These are phyloP conservation scores for Eucidaris tribuloides DNA, from an alignment of 35 echinoderm and acorn worm species.

Conservation along the genomic window DNA sequence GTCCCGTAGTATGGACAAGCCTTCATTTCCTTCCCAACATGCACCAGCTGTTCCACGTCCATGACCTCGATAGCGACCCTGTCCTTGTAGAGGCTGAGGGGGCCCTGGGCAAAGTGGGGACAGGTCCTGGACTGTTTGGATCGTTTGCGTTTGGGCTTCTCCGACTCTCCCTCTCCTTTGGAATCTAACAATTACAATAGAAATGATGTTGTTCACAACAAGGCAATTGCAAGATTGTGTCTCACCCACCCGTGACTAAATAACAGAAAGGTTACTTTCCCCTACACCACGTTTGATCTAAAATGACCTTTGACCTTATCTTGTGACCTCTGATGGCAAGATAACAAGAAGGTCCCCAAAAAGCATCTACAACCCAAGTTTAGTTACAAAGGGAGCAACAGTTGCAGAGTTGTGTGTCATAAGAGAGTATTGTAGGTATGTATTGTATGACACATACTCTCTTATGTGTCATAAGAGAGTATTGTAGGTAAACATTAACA, in stretches of 20 bases:
- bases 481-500: no score
- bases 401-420: no score
- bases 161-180: conserved; percentile 48
- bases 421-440: not conserved
- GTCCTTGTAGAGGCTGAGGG: conserved; percentile 63
- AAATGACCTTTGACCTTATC: no score
- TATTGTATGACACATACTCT: not conserved
- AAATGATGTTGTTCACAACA: not conserved
- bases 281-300: no score
- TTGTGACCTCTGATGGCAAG: no score
- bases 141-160: conserved; percentile 31
- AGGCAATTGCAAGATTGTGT: no score
- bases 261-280: no score
- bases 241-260: no score
- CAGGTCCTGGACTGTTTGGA: conserved; percentile 52
- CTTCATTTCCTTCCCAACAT: conserved; percentile 67
- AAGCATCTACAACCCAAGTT: no score
- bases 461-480: no score
- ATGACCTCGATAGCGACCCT: conserved; percentile 59
- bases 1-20: conserved; percentile 97
- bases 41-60: conserved; percentile 82
- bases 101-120: conserved; percentile 61
- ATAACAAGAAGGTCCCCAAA: no score
- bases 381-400: no score
- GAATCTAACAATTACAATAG: not conserved